Evolutionary conservation across 1,140 invertebrate genomes (phyloP).

Genomic region (Tenebrio molitor): DNA sequence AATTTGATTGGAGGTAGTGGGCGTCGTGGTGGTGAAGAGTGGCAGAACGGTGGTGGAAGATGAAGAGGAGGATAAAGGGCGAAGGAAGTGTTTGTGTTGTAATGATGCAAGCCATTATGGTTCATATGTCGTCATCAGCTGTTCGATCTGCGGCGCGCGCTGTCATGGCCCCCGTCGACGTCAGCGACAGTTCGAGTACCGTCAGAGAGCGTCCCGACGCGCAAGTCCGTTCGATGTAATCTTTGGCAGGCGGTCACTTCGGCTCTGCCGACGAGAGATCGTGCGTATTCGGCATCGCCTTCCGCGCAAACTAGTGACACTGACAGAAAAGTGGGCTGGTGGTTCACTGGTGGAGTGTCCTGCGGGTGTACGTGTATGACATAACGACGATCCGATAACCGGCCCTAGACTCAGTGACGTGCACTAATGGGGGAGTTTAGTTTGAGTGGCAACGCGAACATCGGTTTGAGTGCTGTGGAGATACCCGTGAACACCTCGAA

Average conservation of each 20-base stretch:
- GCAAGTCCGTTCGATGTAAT: slow-evolving; percentile 36
- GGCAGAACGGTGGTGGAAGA: background rate
- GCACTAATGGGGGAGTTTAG: slow-evolving; percentile 67
- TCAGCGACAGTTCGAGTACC: slow-evolving; percentile 30
- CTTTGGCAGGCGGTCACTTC: slow-evolving; percentile 42
- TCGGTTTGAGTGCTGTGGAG: slow-evolving; percentile 65
- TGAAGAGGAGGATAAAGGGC: background rate
- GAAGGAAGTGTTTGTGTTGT: slow-evolving; percentile 12
- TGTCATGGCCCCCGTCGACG: slow-evolving; percentile 15
- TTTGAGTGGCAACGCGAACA: slow-evolving; percentile 65
- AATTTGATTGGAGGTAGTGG: background rate
- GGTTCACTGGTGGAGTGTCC: slow-evolving; percentile 60
- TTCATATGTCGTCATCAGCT: slow-evolving; percentile 61
- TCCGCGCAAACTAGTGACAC: slow-evolving; percentile 59
- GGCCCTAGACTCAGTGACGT: slow-evolving; percentile 58
- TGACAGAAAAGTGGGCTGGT: slow-evolving; percentile 62
- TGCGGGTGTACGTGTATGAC: slow-evolving; percentile 62
- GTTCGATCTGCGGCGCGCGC: slow-evolving; percentile 61
- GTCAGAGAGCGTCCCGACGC: background rate
- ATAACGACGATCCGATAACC: slow-evolving; percentile 55
- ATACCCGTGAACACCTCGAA: slow-evolving; percentile 63
- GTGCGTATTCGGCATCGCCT: slow-evolving; percentile 32
- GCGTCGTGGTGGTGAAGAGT: background rate
- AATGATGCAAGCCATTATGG: slow-evolving; percentile 40
- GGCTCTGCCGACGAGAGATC: slow-evolving; percentile 13